These are phyloP conservation scores for Luehdorfia chinensis DNA, from an alignment of 1,140 invertebrate species.

Conservation along the genomic window DNA sequence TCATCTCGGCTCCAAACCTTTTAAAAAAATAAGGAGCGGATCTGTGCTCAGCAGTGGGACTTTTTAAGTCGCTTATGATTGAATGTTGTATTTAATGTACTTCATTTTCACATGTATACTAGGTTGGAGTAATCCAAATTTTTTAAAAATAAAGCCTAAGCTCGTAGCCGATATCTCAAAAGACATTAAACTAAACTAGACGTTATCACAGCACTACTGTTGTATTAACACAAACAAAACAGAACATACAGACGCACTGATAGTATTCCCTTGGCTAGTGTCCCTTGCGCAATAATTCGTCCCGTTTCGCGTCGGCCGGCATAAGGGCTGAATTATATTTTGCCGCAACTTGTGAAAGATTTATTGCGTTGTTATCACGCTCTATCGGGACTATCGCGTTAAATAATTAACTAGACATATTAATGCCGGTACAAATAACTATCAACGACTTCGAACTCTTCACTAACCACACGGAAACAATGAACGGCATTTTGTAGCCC, in stretches of 20 bases:
- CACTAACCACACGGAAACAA: neutral
- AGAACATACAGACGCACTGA: neutral
- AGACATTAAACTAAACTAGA: too few relatives aligned
- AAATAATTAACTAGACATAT: conserved; percentile 35
- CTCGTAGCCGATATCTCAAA: too few relatives aligned
- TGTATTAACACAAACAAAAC: too few relatives aligned
- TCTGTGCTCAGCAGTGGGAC: too few relatives aligned
- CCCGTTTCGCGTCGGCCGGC: conserved; percentile 10
- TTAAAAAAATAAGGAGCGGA: too few relatives aligned
- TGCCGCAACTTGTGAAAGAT: conserved; percentile 40
- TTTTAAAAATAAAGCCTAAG: too few relatives aligned
- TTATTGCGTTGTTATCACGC: conserved; percentile 50
- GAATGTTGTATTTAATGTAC: too few relatives aligned
- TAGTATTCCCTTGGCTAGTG: neutral
- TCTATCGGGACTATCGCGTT: conserved; percentile 31
- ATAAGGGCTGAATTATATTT: conserved; percentile 43
- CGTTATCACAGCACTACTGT: too few relatives aligned
- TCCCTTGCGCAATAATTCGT: neutral
- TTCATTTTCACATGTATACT: too few relatives aligned
- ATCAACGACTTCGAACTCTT: neutral
- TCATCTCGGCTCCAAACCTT: too few relatives aligned
- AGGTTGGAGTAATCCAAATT: too few relatives aligned
- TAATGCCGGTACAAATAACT: conserved; percentile 12
- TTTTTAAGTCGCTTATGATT: too few relatives aligned
- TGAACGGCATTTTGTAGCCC: neutral